phyloP scores from a whole-genome alignment of 2,113 vertebrate genomes.

The Percopsis transmontana region DNA sequence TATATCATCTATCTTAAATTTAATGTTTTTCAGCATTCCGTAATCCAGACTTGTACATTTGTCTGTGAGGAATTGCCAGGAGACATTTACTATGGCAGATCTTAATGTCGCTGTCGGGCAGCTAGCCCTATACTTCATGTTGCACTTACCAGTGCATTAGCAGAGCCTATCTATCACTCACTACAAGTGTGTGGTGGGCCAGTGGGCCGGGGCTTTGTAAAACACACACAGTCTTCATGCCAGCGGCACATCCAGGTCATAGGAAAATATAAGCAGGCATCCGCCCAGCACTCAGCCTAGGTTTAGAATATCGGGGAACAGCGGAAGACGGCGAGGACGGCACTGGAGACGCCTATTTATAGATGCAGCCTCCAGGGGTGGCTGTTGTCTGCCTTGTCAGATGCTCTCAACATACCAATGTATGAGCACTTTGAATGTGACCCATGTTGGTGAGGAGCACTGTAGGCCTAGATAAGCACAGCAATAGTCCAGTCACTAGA shows the following conservation, averaged over 20 bases:
- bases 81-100: not conserved
- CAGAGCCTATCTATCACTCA: conserved; percentile 35
- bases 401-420: conserved; percentile 32
- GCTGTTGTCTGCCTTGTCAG: conserved; percentile 54
- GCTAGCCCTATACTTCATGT: conserved; percentile 6
- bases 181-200: conserved; percentile 18
- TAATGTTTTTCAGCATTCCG: not conserved
- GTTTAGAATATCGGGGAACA: conserved; percentile 33
- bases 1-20: not conserved
- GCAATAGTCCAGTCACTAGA: not conserved
- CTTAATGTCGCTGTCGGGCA: conserved; percentile 6
- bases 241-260: conserved; percentile 50
- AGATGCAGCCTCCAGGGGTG: conserved; percentile 42
- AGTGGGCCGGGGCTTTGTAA: conserved; percentile 24
- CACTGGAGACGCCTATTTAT: conserved; percentile 65
- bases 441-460: not conserved
- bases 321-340: conserved; percentile 20
- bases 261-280: conserved; percentile 37
- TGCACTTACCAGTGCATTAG: conserved; percentile 25
- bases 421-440: conserved; percentile 32
- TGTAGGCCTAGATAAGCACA: not conserved
- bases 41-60: not conserved
- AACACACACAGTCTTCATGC: conserved; percentile 38
- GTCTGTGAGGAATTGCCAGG: not conserved
- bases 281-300: conserved; percentile 34